A percentile compares a stretch with the other conserved stretches of the same genome.
Evolutionary conservation across 1,140 invertebrate genomes (phyloP).

Genomic region (Megalopta genalis): DNA sequence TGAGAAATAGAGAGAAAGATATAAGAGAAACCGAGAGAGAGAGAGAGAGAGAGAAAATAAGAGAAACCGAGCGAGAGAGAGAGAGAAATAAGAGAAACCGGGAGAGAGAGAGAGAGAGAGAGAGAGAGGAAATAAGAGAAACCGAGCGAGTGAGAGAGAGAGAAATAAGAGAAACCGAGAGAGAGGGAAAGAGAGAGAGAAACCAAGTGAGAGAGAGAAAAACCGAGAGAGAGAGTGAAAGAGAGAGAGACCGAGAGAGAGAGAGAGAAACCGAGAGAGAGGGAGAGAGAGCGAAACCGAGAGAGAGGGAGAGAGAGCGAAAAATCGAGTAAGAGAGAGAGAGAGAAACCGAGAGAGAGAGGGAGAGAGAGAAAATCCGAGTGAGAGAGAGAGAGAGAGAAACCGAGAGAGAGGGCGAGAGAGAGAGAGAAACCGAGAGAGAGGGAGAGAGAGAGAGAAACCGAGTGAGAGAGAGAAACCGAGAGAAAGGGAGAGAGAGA

Average conservation of each 20-base stretch:
- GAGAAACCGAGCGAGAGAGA: constrained; percentile 40
- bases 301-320: constrained; percentile 40
- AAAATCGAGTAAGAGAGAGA: too few relatives aligned
- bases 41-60: constrained; percentile 46
- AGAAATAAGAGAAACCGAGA: too few relatives aligned
- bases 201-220: neutral
- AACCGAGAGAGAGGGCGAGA: too few relatives aligned
- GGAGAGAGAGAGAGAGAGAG: constrained; percentile 30
- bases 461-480: constrained; percentile 17
- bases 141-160: constrained; percentile 43
- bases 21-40: too few relatives aligned
- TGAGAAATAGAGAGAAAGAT: too few relatives aligned
- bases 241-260: constrained; percentile 47
- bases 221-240: constrained; percentile 44
- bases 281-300: constrained; percentile 52
- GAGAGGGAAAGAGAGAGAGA: too few relatives aligned
- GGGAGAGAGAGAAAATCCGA: too few relatives aligned
- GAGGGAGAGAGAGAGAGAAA: constrained; percentile 25
- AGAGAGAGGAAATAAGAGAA: constrained; percentile 54
- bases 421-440: constrained; percentile 53
- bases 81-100: constrained; percentile 54
- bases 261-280: constrained; percentile 1
- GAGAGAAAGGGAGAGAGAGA: constrained; percentile 46
- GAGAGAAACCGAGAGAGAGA: too few relatives aligned
- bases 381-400: constrained; percentile 2